Evolutionary conservation across 2,113 vertebrate species (phyloP).

Genomic region (Pseudonaja textilis): DNA sequence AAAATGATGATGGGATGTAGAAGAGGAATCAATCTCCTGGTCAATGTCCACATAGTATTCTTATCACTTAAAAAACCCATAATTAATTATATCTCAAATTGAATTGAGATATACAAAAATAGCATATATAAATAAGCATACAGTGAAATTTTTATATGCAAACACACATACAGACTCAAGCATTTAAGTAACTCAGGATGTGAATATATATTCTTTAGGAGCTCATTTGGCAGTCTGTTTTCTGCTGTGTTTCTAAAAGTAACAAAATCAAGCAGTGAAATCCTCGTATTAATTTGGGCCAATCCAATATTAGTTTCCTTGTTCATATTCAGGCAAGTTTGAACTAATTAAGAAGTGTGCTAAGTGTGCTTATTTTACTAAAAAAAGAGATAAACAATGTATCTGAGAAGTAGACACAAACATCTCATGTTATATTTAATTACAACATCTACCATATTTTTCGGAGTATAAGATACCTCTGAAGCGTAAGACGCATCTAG

Average conservation of each 20-base stretch:
- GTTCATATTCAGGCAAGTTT: constrained; percentile 18
- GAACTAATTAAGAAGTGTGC: constrained; percentile 45
- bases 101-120: neutral
- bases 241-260: neutral
- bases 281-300: constrained; percentile 35
- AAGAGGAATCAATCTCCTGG: neutral
- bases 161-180: neutral
- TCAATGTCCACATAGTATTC: neutral
- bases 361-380: constrained; percentile 66
- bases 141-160: neutral
- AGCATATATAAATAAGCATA: neutral
- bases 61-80: neutral
- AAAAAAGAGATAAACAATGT: constrained; percentile 45
- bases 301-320: constrained; percentile 11
- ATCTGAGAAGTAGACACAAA: neutral
- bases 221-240: neutral
- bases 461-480: too few relatives aligned
- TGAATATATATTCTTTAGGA: constrained; percentile 1
- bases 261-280: constrained; percentile 10
- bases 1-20: neutral
- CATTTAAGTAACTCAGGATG: neutral
- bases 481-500: too few relatives aligned
- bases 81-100: neutral
- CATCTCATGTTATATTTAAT: constrained; percentile 18
- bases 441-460: neutral